Evolutionary conservation across 2,888 invertebrate genomes (phyloP).

Genomic region (Drosophila heteroneura): DNA sequence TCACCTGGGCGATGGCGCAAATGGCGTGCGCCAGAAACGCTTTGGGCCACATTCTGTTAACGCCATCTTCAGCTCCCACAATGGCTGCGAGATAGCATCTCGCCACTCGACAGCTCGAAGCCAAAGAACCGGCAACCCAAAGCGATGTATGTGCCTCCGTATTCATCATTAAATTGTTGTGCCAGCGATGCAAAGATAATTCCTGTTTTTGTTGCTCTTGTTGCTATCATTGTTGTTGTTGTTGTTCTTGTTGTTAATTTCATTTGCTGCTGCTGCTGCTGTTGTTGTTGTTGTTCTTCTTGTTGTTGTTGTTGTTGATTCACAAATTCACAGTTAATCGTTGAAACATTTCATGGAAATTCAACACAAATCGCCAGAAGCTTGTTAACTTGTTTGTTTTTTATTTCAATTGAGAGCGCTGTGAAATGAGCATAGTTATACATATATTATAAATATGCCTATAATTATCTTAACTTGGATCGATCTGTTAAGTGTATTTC

Average conservation of each 20-base stretch:
- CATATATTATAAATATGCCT: not conserved
- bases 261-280: slow-evolving; percentile 37
- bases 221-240: slow-evolving; percentile 29
- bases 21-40: slow-evolving; percentile 73
- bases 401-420: slow-evolving; percentile 48
- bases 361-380: not conserved
- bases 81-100: slow-evolving; percentile 49
- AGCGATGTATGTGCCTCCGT: slow-evolving; percentile 72
- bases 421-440: not conserved
- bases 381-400: slow-evolving; percentile 19
- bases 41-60: slow-evolving; percentile 66
- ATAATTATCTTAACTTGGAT: not conserved
- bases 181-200: slow-evolving; percentile 62
- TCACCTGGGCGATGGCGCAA: slow-evolving; percentile 43
- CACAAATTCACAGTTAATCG: slow-evolving; percentile 78
- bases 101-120: slow-evolving; percentile 24
- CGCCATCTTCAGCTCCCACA: slow-evolving; percentile 35
- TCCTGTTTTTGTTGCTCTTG: slow-evolving; percentile 6
- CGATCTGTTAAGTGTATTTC: not conserved
- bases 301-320: slow-evolving; percentile 43
- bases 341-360: slow-evolving; percentile 15
- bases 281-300: slow-evolving; percentile 25
- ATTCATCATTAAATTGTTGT: slow-evolving; percentile 76
- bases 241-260: slow-evolving; percentile 10
- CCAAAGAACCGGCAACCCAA: slow-evolving; percentile 42